Evolutionary conservation across 1,140 invertebrate species (phyloP).

Genomic region (Leptestheria dahalacensis): DNA sequence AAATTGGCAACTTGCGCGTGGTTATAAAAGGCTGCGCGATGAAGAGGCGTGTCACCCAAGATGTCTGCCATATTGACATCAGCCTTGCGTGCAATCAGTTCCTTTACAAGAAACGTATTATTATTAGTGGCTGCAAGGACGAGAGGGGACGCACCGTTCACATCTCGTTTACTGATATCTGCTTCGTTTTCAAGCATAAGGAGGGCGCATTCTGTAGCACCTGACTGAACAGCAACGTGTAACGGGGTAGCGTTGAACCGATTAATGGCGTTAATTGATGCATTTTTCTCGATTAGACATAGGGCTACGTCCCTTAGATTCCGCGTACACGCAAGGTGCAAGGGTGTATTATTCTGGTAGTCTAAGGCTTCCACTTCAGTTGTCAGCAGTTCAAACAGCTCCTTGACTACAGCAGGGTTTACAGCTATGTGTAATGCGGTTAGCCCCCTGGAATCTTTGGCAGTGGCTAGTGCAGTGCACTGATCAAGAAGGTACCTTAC

Average conservation of each 20-base stretch:
- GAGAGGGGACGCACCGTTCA: too few relatives aligned
- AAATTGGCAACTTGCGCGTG: not conserved
- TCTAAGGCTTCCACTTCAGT: not conserved
- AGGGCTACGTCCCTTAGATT: not conserved
- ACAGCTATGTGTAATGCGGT: not conserved
- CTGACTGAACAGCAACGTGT: not conserved
- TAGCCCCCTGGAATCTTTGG: not conserved
- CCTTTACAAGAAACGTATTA: too few relatives aligned
- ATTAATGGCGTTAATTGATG: not conserved
- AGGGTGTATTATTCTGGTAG: not conserved
- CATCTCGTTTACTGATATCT: not conserved
- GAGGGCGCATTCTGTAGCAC: not conserved
- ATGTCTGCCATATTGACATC: too few relatives aligned
- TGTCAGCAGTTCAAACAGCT: not conserved
- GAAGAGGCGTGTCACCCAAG: too few relatives aligned
- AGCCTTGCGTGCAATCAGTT: too few relatives aligned
- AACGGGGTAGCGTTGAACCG: not conserved
- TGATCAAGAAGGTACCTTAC: not conserved
- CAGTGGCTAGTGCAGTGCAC: not conserved
- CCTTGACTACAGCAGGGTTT: not conserved
- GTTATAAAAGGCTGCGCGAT: not conserved
- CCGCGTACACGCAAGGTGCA: not conserved
- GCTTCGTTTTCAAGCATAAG: not conserved
- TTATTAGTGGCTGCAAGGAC: too few relatives aligned
- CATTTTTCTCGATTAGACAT: not conserved